Conservation (phyloP, 2,888 invertebrate species). For the Morinoia aosen region DNA sequence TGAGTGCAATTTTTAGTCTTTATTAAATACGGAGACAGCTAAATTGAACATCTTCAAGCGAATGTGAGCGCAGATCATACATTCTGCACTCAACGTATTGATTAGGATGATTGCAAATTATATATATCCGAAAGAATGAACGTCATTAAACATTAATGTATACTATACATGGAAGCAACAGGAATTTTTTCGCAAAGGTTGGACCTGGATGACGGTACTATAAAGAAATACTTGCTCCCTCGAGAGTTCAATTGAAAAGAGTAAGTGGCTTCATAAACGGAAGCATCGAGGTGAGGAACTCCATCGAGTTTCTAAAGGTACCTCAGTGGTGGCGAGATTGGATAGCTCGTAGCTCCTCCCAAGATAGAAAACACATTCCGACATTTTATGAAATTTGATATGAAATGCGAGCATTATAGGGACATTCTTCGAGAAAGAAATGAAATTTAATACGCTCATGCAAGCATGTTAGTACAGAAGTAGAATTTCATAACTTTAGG, state of each 20-base stretch:
- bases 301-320: constrained; percentile 42
- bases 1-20: too few species aligned
- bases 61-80: too few species aligned
- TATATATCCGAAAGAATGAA: too few species aligned
- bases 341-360: not conserved
- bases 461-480: not conserved
- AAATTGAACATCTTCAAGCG: too few species aligned
- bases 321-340: constrained; percentile 5
- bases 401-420: not conserved
- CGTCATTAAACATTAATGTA: not conserved
- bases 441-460: not conserved
- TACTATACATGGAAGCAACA: not conserved
- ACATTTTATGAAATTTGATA: not conserved
- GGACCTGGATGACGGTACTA: not conserved
- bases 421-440: not conserved
- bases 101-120: too few species aligned
- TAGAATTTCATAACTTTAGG: not conserved
- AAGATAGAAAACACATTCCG: not conserved
- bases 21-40: too few species aligned
- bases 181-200: not conserved
- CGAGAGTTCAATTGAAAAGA: constrained; percentile 12
- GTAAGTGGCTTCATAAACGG: constrained; percentile 46
- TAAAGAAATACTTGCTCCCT: not conserved
- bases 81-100: too few species aligned
- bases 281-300: constrained; percentile 49